Base-by-base conservation (phyloP, 2,888 invertebrate species). In the Sipha maydis region DNA sequence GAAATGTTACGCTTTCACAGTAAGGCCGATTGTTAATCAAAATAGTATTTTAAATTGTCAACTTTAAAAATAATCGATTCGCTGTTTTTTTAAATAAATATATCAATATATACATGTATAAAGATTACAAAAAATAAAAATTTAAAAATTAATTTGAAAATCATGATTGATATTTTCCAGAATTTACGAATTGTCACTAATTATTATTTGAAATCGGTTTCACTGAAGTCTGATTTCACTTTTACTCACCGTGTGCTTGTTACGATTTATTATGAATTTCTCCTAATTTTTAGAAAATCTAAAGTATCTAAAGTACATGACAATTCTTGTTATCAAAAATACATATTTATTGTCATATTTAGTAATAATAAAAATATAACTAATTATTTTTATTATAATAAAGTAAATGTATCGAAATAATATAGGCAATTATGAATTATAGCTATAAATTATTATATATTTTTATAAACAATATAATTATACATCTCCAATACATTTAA, bases 211-310 rank as follows among this genome's bases (percentile, higher is more conserved):
- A 80, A 80, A 88, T 88, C 75, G 75, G 67, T 88, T 88, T 88
- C 75, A 82, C 82, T 75, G 80, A 88, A 80, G 82, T 88, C 82
- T 67, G 80, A 88, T 88, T 88, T 88, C 88, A 88, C 88, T 88
- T 82, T 88, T 80, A 86, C 71, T 19, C 28, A 86, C 8, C 28
- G 25, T 75, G 25, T 21, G 61, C 28, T 61, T 61, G 61, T 84
- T 56, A 76, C 28, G 41, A 28, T 25, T 71, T 4, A 85, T 67
- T 25, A 73, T 21, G 21, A 84, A 76, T 75, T 84, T 76, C 75
- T 84, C 61, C 61, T 61, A 38, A 38, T 80, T 28, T 69, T 25
- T 25, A 61, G 7, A 61, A 48, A 48, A 48, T 48, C 48, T 14
- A 14, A 48, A 48, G 48, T 48, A 48, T 48, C 48, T 14, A 14